A percentile compares a stretch with the other conserved stretches of the same genome.
These are phyloP conservation scores for Lagocephalus sceleratus DNA, from an alignment of 2,797 vertebrate genomes.

Conservation along the genomic window DNA sequence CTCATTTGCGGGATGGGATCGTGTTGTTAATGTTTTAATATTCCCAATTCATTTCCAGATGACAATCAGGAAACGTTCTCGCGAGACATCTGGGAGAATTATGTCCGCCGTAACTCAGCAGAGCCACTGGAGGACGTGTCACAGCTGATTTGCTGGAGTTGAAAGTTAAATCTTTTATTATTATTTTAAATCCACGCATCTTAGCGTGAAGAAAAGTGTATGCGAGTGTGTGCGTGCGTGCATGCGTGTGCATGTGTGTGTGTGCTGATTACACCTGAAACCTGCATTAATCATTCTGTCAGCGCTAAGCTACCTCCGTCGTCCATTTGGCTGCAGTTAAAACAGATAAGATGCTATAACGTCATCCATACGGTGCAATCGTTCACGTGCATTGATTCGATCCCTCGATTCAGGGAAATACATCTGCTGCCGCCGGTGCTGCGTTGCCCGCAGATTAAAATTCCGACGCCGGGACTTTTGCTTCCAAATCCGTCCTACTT, in stretches of 20 bases:
- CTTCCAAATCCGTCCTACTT: constrained; percentile 28
- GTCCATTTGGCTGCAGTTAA: constrained; percentile 59
- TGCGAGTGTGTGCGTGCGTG: too few species aligned
- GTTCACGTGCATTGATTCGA: constrained; percentile 66
- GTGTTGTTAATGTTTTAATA: constrained; percentile 41
- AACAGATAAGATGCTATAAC: constrained; percentile 51
- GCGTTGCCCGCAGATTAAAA: constrained; percentile 23
- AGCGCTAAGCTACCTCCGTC: constrained; percentile 45
- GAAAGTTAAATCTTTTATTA: too few species aligned
- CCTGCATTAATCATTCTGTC: constrained; percentile 66
- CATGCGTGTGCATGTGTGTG: neutral
- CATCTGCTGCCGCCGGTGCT: constrained; percentile 32
- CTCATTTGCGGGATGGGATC: constrained; percentile 47
- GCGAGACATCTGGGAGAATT: constrained; percentile 27
- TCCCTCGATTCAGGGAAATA: constrained; percentile 38
- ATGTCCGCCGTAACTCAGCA: constrained; percentile 20
- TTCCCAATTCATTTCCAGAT: constrained; percentile 28
- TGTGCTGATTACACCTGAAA: constrained; percentile 33
- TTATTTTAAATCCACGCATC: too few species aligned
- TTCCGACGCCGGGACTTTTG: constrained; percentile 17
- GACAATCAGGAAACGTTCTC: constrained; percentile 27
- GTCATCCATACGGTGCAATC: constrained; percentile 46
- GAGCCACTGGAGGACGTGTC: constrained; percentile 18
- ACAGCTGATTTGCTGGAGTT: constrained; percentile 2
- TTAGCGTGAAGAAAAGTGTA: too few species aligned